phyloP scores from a whole-genome alignment of 2,113 vertebrate species.

The Tonatia bakeri region DNA sequence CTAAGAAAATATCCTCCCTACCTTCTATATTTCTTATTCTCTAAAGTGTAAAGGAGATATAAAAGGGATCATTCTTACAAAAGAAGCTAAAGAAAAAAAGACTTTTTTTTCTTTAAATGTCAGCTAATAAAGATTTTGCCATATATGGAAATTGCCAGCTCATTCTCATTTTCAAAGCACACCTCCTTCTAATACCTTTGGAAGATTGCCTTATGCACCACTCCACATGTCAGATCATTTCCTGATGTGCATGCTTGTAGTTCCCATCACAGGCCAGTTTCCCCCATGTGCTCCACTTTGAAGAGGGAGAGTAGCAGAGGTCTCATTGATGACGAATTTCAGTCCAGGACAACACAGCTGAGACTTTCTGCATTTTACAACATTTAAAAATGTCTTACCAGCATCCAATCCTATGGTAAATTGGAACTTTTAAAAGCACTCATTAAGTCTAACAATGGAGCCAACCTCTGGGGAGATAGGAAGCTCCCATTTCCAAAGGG shows the following conservation, averaged over 20 bases:
- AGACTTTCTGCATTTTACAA: not conserved
- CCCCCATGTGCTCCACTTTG: too few species aligned
- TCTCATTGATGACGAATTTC: not conserved
- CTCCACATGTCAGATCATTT: not conserved
- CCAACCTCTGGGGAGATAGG: not conserved
- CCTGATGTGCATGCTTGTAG: not conserved
- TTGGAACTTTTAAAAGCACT: not conserved
- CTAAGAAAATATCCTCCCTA: not conserved
- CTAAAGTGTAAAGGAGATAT: not conserved
- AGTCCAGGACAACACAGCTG: not conserved
- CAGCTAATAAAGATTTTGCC: not conserved
- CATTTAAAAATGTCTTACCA: not conserved
- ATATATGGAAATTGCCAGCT: not conserved
- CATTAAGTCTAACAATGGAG: not conserved
- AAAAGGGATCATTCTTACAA: slow-evolving; percentile 12
- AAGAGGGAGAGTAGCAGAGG: not conserved
- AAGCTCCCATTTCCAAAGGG: not conserved
- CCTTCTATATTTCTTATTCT: not conserved
- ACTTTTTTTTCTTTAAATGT: not conserved
- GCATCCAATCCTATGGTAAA: not conserved
- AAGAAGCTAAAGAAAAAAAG: not conserved
- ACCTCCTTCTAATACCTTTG: not conserved
- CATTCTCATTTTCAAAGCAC: not conserved
- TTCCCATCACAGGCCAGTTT: not conserved
- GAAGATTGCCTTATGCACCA: not conserved